phyloP scores from a whole-genome alignment of 2,113 vertebrate species.

The Mus pahari region DNA sequence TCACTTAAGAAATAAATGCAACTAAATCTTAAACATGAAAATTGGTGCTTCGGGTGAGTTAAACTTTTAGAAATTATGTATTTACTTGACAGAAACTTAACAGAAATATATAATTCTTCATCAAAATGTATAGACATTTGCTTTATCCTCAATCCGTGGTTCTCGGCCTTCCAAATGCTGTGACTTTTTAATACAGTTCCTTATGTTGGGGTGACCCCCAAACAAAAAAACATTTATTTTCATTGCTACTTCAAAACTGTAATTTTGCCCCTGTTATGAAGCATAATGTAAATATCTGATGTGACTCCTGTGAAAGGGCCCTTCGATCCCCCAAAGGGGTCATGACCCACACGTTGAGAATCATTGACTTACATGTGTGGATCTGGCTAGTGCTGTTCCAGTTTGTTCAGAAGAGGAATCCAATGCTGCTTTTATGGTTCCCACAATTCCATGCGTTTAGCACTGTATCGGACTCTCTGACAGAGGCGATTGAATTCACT shows the following conservation, averaged over 20 bases:
- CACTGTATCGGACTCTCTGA: background rate
- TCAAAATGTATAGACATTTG: background rate
- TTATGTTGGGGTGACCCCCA: background rate
- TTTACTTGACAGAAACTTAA: background rate
- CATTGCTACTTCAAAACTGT: background rate
- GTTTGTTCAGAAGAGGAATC: conserved; percentile 6
- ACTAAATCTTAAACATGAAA: background rate
- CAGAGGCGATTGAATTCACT: background rate
- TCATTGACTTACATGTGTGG: background rate
- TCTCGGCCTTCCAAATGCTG: background rate
- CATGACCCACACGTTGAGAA: background rate
- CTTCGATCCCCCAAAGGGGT: background rate
- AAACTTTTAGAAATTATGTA: conserved; percentile 21
- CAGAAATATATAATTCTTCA: background rate
- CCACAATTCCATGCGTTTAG: background rate
- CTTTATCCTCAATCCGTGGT: background rate
- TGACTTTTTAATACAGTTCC: background rate
- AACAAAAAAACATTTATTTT: background rate
- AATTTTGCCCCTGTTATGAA: background rate
- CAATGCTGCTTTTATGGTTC: background rate
- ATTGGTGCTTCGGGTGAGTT: conserved; percentile 1
- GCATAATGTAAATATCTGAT: background rate
- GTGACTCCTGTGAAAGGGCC: background rate
- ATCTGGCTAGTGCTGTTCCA: background rate
- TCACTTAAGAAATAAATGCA: conserved; percentile 48